Evolutionary conservation across 1,140 invertebrate genomes (phyloP).

Genomic region (Drosophila simulans): DNA sequence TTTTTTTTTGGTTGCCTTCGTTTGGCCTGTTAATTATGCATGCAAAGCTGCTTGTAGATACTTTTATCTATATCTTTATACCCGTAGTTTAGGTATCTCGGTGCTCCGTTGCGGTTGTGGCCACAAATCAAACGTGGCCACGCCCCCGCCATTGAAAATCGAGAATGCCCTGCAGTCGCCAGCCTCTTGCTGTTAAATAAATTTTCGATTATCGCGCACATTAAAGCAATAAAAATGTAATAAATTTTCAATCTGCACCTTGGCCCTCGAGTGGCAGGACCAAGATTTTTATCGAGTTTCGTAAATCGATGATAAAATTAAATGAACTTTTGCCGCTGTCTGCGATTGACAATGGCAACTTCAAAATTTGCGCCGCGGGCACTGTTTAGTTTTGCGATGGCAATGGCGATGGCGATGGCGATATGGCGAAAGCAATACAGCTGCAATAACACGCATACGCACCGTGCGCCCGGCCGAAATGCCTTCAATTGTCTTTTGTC

Average conservation of each 20-base stretch:
- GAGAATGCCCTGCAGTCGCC: slow-evolving; percentile 21
- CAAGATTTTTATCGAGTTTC: slow-evolving; percentile 77
- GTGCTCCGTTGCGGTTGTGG: slow-evolving; percentile 16
- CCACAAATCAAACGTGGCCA: slow-evolving; percentile 67
- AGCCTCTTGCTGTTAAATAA: slow-evolving; percentile 68
- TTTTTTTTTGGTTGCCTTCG: not conserved
- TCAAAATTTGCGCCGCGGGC: slow-evolving; percentile 41
- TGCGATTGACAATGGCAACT: slow-evolving; percentile 68
- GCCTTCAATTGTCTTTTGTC: slow-evolving; percentile 55
- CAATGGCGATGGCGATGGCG: not conserved
- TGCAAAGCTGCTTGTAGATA: slow-evolving; percentile 50
- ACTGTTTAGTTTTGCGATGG: slow-evolving; percentile 59
- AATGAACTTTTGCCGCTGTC: slow-evolving; percentile 61
- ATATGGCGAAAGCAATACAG: slow-evolving; percentile 22
- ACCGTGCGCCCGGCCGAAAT: slow-evolving; percentile 39
- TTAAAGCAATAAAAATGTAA: slow-evolving; percentile 83
- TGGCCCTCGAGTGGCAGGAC: slow-evolving; percentile 30
- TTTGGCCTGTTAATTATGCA: slow-evolving; percentile 52
- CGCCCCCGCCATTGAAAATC: slow-evolving; percentile 9
- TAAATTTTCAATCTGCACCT: slow-evolving; percentile 81
- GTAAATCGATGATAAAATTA: slow-evolving; percentile 77
- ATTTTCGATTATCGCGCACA: slow-evolving; percentile 83
- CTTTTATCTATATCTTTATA: slow-evolving; percentile 28
- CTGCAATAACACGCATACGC: slow-evolving; percentile 69
- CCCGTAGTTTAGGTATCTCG: slow-evolving; percentile 16